Evolutionary conservation across 2,888 invertebrate species (phyloP).

Genomic region (Meta bourneti): DNA sequence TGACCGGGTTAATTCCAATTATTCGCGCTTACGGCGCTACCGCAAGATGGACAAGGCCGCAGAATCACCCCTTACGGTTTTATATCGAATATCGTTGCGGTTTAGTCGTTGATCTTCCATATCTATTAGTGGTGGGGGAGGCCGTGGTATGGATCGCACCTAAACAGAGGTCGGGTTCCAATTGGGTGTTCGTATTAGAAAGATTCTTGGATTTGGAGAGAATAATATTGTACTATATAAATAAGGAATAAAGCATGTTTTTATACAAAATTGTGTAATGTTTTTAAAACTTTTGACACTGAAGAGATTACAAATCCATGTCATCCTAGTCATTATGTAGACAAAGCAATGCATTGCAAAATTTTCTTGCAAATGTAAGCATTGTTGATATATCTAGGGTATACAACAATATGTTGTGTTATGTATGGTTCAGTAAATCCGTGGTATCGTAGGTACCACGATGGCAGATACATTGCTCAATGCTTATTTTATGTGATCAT

Average conservation of each 20-base stretch:
- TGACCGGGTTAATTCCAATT: constrained; percentile 75
- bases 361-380: no score
- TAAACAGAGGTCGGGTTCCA: constrained; percentile 22
- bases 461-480: no score
- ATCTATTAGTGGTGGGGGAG: constrained; percentile 38
- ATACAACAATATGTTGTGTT: no score
- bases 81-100: constrained; percentile 45
- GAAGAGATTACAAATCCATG: no score
- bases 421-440: no score
- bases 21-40: constrained; percentile 69
- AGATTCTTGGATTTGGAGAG: not conserved
- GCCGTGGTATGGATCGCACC: not conserved
- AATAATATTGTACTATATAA: not conserved
- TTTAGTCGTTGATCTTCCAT: constrained; percentile 62
- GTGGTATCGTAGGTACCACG: no score
- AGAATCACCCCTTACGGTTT: constrained; percentile 51
- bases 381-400: no score
- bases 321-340: no score
- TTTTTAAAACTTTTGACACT: no score
- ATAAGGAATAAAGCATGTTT: not conserved
- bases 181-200: not conserved
- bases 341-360: no score
- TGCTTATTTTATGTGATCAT: no score
- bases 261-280: no score
- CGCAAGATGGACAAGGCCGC: constrained; percentile 49